Conservation (phyloP, 2,888 invertebrate genomes). For the Amiota mariae region DNA sequence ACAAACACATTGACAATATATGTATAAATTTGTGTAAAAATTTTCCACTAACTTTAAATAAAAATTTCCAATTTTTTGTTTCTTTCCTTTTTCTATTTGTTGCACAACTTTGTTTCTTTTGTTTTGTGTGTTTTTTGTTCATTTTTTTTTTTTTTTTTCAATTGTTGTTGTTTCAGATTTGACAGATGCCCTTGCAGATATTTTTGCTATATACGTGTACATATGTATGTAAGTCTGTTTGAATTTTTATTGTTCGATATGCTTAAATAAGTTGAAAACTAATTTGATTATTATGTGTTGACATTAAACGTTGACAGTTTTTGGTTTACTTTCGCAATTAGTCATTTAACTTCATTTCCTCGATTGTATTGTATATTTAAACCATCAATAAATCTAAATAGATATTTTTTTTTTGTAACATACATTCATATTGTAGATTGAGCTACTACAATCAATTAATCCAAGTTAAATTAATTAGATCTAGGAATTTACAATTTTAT, state of each 20-base stretch:
- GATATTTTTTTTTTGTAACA: no score
- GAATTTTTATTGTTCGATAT: constrained; percentile 40
- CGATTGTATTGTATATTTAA: constrained; percentile 24
- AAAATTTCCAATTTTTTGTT: neutral
- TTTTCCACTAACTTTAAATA: no score
- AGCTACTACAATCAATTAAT: no score
- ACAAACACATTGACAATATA: constrained; percentile 41
- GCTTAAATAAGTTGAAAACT: constrained; percentile 49
- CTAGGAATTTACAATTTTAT: no score
- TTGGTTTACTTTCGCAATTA: constrained; percentile 45
- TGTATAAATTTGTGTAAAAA: no score
- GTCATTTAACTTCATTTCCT: constrained; percentile 30
- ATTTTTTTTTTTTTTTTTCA: neutral
- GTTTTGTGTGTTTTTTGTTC: neutral
- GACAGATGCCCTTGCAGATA: constrained; percentile 57
- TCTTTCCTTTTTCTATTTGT: neutral
- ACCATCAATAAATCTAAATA: no score
- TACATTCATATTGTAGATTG: no score
- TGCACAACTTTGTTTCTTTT: neutral
- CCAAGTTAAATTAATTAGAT: no score
- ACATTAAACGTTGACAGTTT: constrained; percentile 50
- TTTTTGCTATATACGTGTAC: constrained; percentile 32
- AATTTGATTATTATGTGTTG: constrained; percentile 54
- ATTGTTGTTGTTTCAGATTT: constrained; percentile 51
- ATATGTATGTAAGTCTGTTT: constrained; percentile 40